Evolutionary conservation across 2,888 invertebrate genomes (phyloP), one percentile per base, ranked within the genome.

Genomic region (Diarsia brunnea): DNA sequence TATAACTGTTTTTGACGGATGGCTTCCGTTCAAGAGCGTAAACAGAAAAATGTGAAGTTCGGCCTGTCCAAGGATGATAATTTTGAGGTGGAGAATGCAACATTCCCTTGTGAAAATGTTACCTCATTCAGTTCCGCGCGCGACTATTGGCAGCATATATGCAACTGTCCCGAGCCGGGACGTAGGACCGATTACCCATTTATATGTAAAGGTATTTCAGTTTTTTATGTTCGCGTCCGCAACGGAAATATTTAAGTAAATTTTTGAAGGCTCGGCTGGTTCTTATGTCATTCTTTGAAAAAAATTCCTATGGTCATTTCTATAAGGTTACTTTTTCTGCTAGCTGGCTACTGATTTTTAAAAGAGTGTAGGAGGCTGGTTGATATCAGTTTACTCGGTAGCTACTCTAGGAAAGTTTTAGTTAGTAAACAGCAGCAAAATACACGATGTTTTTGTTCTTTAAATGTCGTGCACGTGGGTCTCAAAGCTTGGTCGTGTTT

Each of bases 31-130:
- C 93, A 92, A 76, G 94, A 94, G 86, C 91, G 94, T 72, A 92
- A 91, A 66, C 92, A 93, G 83, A 95, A 93, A 71, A 94, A 93
- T 72, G 95, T 93, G 5, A 95, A 92, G 79, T 95, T 95, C 55
- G 95, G 95, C 1, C 55, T 95, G 11, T 94, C 94, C 0, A 95
- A 95, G 70, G 96, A 96, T 68, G 95, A 95, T 67, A 92, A 89
- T 61, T 93, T 88, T 24, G 92, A 92, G 2, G 89, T 92, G 74
- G 94, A 93, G 71, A 86, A 82, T 3, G 53, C 74, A 0, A 79
- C 83, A 7, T 89, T 88, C 31, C 86, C 89, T 0, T 84, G 87
- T 3, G 94, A 94, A 16, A 95, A 94, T 65, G 95, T 92, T 0
- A 92, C 73, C 66, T 86, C 91, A 12, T 96, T 96, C 75, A 89